Percentiles rank a stretch among this genome's conserved stretches.
These are phyloP conservation scores for Popillia japonica DNA, from an alignment of 1,140 invertebrate species.

Conservation along the genomic window DNA sequence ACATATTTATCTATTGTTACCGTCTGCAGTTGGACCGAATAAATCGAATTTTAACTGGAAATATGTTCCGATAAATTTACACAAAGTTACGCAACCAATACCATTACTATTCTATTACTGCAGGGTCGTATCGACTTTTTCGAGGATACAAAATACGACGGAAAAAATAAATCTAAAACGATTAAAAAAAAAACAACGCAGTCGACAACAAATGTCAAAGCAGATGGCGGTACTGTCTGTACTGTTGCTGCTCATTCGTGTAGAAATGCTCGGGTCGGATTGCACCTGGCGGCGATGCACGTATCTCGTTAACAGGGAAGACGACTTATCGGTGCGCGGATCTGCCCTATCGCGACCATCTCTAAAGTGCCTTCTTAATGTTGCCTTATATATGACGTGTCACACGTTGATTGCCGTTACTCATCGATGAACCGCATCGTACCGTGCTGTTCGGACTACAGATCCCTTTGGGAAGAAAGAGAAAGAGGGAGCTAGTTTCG, in stretches of 20 bases:
- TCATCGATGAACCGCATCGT: constrained; percentile 14
- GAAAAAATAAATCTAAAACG: constrained; percentile 1
- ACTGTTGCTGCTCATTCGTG: constrained; percentile 45
- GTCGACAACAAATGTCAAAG: constrained; percentile 26
- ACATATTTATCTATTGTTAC: too few relatives aligned
- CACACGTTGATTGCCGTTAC: constrained; percentile 42
- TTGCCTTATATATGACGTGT: constrained; percentile 44
- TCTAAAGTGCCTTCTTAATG: constrained; percentile 45
- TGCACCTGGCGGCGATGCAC: constrained; percentile 47
- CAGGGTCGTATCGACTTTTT: too few relatives aligned
- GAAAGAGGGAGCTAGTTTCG: too few relatives aligned
- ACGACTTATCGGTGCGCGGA: constrained; percentile 45
- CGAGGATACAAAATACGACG: not conserved
- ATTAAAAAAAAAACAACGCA: not conserved
- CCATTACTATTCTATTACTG: too few relatives aligned
- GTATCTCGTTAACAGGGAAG: constrained; percentile 47
- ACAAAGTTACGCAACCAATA: too few relatives aligned
- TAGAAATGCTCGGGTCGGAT: constrained; percentile 45
- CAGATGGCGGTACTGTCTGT: constrained; percentile 13
- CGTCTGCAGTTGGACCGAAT: too few relatives aligned
- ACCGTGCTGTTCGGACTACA: not conserved
- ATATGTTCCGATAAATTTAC: too few relatives aligned
- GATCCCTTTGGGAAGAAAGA: constrained; percentile 4
- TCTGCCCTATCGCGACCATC: constrained; percentile 46
- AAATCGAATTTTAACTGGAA: too few relatives aligned